Base-by-base conservation (phyloP, 2,113 vertebrate species). In the Semicossyphus pulcher region DNA sequence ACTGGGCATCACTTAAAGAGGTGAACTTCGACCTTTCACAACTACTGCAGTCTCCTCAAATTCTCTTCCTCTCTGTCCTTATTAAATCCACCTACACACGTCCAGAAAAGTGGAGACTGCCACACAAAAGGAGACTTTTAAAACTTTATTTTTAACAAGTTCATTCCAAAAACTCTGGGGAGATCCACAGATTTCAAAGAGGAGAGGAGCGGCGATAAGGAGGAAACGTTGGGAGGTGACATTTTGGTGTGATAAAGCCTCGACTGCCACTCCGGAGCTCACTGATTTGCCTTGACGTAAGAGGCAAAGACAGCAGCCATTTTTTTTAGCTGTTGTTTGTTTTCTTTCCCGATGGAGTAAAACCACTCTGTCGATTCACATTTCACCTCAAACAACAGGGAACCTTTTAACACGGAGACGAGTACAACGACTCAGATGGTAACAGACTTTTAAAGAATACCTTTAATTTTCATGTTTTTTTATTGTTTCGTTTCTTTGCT, bases 311-410 rank as follows among this genome's bases (percentile, higher is more conserved):
- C 64, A 31, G 73, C 64, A 74, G 88, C 48, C 72, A 21, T 80
- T 74, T 70, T 49, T 74, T 75, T 45, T 34, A 54, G 39, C 56
- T 69, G 47, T 61, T 76, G 23, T 48, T 58, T 34, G 49, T 80
- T 41, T 85, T 60, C 15, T 52, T 10, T 57, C 7, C 29, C 6
- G 4, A 54, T 4, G 23, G 57, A 83, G 56, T 42, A 56, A 75
- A 71, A 42, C 26, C 7, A 26, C 70, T 82, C 53, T 41, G 23
- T 49, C 14, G 23, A 60, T 61, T 71, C 42, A 78, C 85, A 86
- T 89, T 88, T 89, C 83, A 89, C 62, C 51, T 78, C 49, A 59
- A 54, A 78, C 3, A 1, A 81, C 80, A 63, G 69, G 68, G 72
- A 81, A 63, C 34, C 14, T 77, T 83, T 73, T 34, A 62, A 63